These are phyloP conservation scores for Phrynocephalus forsythii DNA, from an alignment of 2,797 vertebrate genomes.

Conservation along the genomic window DNA sequence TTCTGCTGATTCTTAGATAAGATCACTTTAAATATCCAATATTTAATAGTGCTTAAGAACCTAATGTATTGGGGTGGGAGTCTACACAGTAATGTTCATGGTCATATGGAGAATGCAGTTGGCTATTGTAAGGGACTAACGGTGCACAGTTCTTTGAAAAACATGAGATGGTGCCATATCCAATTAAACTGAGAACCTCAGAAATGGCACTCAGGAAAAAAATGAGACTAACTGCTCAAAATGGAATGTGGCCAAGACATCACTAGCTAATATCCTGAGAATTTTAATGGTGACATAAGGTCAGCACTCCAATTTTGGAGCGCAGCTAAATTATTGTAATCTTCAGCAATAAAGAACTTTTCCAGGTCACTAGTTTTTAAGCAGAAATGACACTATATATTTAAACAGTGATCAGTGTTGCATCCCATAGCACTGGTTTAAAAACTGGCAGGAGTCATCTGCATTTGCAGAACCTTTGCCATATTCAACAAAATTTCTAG, in stretches of 20 bases:
- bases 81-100: not conserved
- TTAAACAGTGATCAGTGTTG: not conserved
- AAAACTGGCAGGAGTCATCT: not conserved
- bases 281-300: constrained; percentile 13
- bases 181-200: not conserved
- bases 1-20: not conserved
- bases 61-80: not conserved
- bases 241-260: constrained; percentile 18
- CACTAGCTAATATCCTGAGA: constrained; percentile 18
- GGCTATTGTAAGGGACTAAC: constrained; percentile 11
- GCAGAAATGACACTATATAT: constrained; percentile 15
- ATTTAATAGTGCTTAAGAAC: not conserved
- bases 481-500: not conserved
- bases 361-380: constrained; percentile 14
- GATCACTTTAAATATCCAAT: not conserved
- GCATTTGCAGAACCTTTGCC: not conserved
- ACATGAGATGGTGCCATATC: not conserved
- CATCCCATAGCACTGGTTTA: not conserved
- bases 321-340: constrained; percentile 25
- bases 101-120: not conserved
- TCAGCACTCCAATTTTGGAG: constrained; percentile 14
- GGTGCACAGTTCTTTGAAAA: not conserved
- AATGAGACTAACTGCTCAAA: not conserved
- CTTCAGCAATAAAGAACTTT: constrained; percentile 16
- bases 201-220: not conserved